Evolutionary conservation across 2,797 vertebrate genomes (phyloP).

Genomic region (Notamacropus eugenii): DNA sequence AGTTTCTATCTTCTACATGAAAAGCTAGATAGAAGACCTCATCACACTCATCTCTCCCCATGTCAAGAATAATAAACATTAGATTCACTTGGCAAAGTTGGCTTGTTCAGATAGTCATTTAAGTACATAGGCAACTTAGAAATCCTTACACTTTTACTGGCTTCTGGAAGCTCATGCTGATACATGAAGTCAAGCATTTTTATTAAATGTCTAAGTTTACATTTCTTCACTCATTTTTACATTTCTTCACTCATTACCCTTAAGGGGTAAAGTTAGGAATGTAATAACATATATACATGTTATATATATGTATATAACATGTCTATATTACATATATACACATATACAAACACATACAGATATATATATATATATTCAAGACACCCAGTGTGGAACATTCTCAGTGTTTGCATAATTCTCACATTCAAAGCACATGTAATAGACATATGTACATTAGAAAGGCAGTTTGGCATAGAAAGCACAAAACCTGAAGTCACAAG

Average conservation of each 20-base stretch:
- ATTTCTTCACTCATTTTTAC: background rate
- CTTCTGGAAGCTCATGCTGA: background rate
- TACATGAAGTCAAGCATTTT: background rate
- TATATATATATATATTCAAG: background rate
- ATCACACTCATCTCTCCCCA: background rate
- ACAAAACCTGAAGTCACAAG: background rate
- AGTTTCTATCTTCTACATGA: background rate
- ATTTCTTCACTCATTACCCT: background rate
- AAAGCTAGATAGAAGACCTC: background rate
- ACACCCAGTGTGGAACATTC: background rate
- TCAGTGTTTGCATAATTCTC: background rate
- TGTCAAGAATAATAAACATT: background rate
- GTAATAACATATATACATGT: too few relatives aligned
- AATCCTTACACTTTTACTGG: background rate
- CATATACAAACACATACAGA: too few relatives aligned
- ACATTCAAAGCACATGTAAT: background rate
- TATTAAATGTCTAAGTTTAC: background rate
- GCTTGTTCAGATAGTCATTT: background rate
- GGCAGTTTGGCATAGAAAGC: background rate
- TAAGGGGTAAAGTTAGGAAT: background rate
- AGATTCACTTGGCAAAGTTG: background rate
- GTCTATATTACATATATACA: too few relatives aligned
- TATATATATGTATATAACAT: too few relatives aligned
- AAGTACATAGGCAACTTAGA: background rate
- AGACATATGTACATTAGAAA: background rate